Base-by-base conservation (phyloP, 2,113 vertebrate species). In the Hippolais icterina region DNA sequence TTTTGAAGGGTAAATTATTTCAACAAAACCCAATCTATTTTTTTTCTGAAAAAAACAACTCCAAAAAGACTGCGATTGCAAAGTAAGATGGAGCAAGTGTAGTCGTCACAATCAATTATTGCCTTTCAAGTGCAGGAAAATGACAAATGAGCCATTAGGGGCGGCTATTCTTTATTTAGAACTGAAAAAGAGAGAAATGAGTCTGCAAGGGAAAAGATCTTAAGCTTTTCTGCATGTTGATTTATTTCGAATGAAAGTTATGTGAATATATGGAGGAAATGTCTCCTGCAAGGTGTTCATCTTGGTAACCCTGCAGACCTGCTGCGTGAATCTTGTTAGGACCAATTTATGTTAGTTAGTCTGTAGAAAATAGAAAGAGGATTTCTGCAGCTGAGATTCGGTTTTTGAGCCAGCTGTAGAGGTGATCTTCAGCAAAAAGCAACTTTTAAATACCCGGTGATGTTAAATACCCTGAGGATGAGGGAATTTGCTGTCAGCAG, bases 121-220 rank as follows among this genome's bases (percentile, higher is more conserved):
- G 98, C 94, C 72, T 93, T 97, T 83, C 98, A 83, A 96, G 49
- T 37, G 96, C 97, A 50, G 93, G 96, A 81, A 95, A 59, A 98
- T 83, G 59, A 94, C 94, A 54, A 98, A 84, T 6, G 98, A 98
- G 89, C 98, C 98, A 50, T 69, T 85, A 82, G 98, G 91, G 35
- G 94, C 63, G n/a, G 96, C 86, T 12, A 72, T 80, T 53, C 96
- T 96, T 90, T 98, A 96, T 18, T 75, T 80, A 56, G 74, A 96
- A 20, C 39, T 46, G 44, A 52, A 65, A 93, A 86, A 63, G 42
- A 91, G 33, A 77, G 10, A 18, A 95, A 76, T 76, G 57, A 81
- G 22, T 23, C 46, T 59, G 76, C 42, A 66, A 96, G 44, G 46
- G 80, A 89, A 92, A 97, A 97, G 79, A 69, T 93, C 82, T 80